Base-by-base conservation (phyloP, 2,113 vertebrate species). In the Zeus faber region DNA sequence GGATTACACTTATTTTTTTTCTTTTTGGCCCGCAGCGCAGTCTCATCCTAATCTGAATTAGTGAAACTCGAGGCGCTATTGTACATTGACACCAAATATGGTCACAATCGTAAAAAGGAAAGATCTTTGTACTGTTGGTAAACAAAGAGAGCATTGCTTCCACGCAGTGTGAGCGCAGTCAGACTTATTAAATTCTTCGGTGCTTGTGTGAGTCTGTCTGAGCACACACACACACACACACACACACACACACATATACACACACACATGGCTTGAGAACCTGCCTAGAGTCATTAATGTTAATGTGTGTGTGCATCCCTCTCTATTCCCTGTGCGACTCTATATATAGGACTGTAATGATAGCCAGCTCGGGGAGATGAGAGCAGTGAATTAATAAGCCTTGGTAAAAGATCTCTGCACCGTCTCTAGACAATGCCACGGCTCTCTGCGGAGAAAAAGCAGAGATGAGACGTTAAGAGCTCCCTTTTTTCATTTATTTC, bases 281-380 rank as follows among this genome's bases (percentile, higher is more conserved):
- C 73, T 82, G 83, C 84, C 86, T 77, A 76, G 67, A 88, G 86
- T 88, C 87, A 86, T 89, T 85, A 83, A 87, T 86, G 84, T 87
- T 87, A 85, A 88, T 86, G 82, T 65, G 74, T 76, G 81, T 75
- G 84, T 80, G 81, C 80, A 83, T 89, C 81, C 74, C 74, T 74
- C 64, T 62, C 73, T 80, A 84, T 85, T 87, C 87, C 87, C 87
- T 45, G 59, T 27, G 69, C 65, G 69, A 10, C 72, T 80, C 86
- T 91, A 89, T 89, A 89, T 88, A 89, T 91, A 91, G 88, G 76
- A 63, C 65, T 81, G 77, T 85, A 89, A 87, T 89, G 85, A 87
- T 89, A 86, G 82, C 83, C 83, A 79, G 85, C 86, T 83, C 68
- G 65, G 85, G 85, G 87, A 89, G 82, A 88, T 86, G 81, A 89